Percentiles rank a stretch among this genome's conserved stretches.
phyloP scores from a whole-genome alignment of 2,888 invertebrate species.

The Drosophila diplacantha region DNA sequence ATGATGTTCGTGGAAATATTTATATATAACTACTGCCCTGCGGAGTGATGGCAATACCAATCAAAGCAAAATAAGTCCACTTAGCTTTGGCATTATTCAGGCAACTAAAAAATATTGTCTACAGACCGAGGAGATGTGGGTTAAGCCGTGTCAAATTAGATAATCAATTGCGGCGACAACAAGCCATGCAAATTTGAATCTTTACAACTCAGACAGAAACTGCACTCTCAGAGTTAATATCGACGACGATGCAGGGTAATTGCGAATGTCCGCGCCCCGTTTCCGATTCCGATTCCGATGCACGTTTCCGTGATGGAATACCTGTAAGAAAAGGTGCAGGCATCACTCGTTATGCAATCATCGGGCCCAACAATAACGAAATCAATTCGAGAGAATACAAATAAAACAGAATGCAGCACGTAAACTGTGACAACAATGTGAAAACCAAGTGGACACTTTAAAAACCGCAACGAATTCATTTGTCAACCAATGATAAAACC shows the following conservation, averaged over 20 bases:
- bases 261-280: constrained; percentile 40
- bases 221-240: constrained; percentile 13
- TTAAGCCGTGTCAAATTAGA: constrained; percentile 25
- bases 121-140: neutral
- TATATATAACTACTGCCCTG: neutral
- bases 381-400: constrained; percentile 10
- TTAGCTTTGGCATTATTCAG: constrained; percentile 3
- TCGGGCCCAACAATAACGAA: constrained; percentile 5
- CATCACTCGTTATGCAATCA: constrained; percentile 21
- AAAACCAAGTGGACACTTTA: constrained; percentile 9
- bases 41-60: neutral
- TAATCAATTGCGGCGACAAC: constrained; percentile 23
- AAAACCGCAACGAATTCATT: constrained; percentile 21
- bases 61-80: no score
- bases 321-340: constrained; percentile 13
- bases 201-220: constrained; percentile 13
- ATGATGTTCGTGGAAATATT: neutral
- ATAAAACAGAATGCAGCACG: constrained; percentile 11
- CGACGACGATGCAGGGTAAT: constrained; percentile 21
- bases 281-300: constrained; percentile 35
- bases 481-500: neutral
- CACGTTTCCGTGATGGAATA: constrained; percentile 36
- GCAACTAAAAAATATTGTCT: constrained; percentile 4
- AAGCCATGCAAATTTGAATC: constrained; percentile 21
- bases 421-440: constrained; percentile 4